Base-by-base conservation (phyloP, 1,140 invertebrate genomes). In the Procambarus clarkii region DNA sequence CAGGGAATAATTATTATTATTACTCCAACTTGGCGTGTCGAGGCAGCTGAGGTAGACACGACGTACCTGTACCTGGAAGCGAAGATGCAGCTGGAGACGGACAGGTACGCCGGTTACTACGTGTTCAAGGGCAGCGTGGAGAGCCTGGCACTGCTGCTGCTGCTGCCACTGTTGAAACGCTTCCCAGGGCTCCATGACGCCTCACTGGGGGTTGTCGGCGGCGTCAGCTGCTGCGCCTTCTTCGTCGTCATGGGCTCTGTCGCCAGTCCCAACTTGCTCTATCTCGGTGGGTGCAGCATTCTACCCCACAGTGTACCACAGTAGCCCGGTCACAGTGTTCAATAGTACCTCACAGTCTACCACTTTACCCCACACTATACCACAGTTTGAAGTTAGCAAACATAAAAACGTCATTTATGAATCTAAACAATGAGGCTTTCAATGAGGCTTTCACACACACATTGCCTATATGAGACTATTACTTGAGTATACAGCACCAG, bases 51-150 rank as follows among this genome's bases (percentile, higher is more conserved):
- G n/a, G 34, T n/a, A n/a, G 80, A 60, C 24, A 45, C 50, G 24
- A 82, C 50, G n/a, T 60, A 54, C 34, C 50, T 82, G 13, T 82
- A 82, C 80, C 80, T 82, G 50, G 44, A 82, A 45, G 21, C 80
- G 9, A 82, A 82, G 80, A 58, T 82, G 80, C 24, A 82, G 50
- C 34, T 54, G 50, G 34, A n/a, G 3, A 34, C 60, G 3, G 80
- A n/a, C 8, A 60, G 24, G 50, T 60, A 60, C 50, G 18, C 45
- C 80, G 24, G 50, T 7, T 82, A 82, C 54, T 60, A 44, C 11
- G 50, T 45, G 13, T 82, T 54, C 50, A n/a, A 44, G n/a, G 44
- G 80, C 24, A 34, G 80, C 48, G 9, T 82, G 7, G 50, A 34
- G 9, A 34, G 34, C 13, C 21, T 82, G 80, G 50, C 80, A 7